Base-by-base conservation (phyloP, 2,888 invertebrate species). In the Onthophagus sagittarius region DNA sequence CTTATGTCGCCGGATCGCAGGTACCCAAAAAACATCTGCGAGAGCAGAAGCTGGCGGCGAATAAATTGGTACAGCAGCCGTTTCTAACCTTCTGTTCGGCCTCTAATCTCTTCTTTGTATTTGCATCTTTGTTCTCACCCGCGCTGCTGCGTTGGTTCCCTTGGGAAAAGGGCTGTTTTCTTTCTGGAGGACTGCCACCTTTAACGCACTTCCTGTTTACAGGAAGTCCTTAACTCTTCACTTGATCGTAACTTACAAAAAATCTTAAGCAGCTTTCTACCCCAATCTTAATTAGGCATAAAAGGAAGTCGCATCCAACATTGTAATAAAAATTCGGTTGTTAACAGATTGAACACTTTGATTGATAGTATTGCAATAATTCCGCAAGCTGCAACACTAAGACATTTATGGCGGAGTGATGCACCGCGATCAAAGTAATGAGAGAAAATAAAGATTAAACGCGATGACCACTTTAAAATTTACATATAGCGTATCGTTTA, bases 11-110 rank as follows among this genome's bases (percentile, higher is more conserved):
- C 32, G 23, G 31, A 67, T 67, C 67, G 31, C 67, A 67, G 67
- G 67, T 67, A 67, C 67, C 67, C 31, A 53, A 67, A 67, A 67
- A 67, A 67, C 67, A 67, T 67, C 67, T 67, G 67, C 67, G 23
- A n/a, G n/a, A 32, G 15, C 67, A 23, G 67, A 31, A 67, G 67
- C 32, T 23, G 67, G 31, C 67, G 23, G 67, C 32, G 67, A 67
- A 67, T 67, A 67, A 67, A 67, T 67, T 67, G 67, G 67, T 67
- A 67, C 67, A 67, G 67, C 67, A 32, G 67, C 32, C 32, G 67
- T 23, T 67, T 67, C 67, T 67, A 67, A 67, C 67, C 67, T 67
- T 67, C 67, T 67, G 67, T 67, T 67, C 23, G 67, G 67, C 23
- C 67, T 53, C 39, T 53, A 53, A 53, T 53, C 39, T 53, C 39